Percentiles rank a stretch among this genome's conserved stretches.
These are phyloP conservation scores for Nebria salina DNA, from an alignment of 2,888 invertebrate genomes.

Conservation along the genomic window DNA sequence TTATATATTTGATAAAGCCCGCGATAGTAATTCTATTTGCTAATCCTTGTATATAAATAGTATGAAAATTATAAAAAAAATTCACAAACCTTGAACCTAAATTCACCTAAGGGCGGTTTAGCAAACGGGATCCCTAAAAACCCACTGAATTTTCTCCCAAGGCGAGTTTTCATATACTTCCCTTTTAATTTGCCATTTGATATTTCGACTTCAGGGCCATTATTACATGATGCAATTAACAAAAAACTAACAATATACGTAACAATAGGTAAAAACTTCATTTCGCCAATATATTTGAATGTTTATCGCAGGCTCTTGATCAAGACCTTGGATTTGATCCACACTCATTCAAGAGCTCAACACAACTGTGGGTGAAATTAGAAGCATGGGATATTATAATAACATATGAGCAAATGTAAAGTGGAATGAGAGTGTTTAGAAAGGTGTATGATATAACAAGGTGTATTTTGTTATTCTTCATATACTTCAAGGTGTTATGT, in stretches of 20 bases:
- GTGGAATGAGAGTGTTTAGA: not conserved
- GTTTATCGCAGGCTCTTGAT: not conserved
- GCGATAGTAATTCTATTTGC: not conserved
- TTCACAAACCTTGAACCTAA: slow-evolving; percentile 59
- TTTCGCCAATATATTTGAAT: not conserved
- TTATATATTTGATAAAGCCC: too few species aligned
- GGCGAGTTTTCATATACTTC: slow-evolving; percentile 57
- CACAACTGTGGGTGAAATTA: not conserved
- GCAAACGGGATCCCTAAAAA: slow-evolving; percentile 63
- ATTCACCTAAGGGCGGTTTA: slow-evolving; percentile 58
- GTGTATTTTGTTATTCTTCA: not conserved
- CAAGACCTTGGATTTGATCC: not conserved
- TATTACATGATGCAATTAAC: slow-evolving; percentile 4
- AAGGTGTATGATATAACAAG: not conserved
- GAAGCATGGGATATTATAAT: not conserved
- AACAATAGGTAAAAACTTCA: not conserved
- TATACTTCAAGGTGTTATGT: not conserved
- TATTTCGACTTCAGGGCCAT: slow-evolving; percentile 55
- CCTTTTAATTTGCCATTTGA: slow-evolving; percentile 61
- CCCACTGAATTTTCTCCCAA: slow-evolving; percentile 61
- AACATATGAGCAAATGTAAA: not conserved
- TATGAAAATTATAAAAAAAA: not conserved
- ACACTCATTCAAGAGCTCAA: not conserved
- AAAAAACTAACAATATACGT: not conserved
- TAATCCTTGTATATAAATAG: not conserved